Conservation (phyloP, 2,888 invertebrate species). For the Camptogramma bilineatum region DNA sequence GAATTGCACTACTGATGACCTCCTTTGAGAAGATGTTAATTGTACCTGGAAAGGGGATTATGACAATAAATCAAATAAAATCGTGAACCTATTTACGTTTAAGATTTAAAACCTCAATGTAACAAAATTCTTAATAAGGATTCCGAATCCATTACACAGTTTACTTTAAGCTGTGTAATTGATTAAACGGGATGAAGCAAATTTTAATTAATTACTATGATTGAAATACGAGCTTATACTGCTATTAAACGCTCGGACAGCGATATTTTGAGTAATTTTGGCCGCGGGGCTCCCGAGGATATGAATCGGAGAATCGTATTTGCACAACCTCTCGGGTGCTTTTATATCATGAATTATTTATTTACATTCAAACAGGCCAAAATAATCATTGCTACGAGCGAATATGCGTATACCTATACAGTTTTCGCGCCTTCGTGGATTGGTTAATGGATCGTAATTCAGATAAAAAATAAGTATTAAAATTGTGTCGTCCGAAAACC, state of each 20-base stretch:
- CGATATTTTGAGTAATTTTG: slow-evolving; percentile 42
- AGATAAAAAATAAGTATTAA: too few species aligned
- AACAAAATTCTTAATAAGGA: slow-evolving; percentile 33
- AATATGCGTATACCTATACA: slow-evolving; percentile 16
- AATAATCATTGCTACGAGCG: slow-evolving; percentile 34
- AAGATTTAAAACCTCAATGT: background rate
- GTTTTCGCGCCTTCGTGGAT: background rate
- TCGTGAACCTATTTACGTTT: too few species aligned
- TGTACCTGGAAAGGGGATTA: too few species aligned
- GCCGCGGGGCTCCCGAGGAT: slow-evolving; percentile 25
- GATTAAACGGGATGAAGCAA: slow-evolving; percentile 33
- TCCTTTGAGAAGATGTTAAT: too few species aligned
- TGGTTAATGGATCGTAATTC: background rate
- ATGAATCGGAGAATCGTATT: slow-evolving; percentile 38
- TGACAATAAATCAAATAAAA: too few species aligned
- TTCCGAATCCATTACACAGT: slow-evolving; percentile 36
- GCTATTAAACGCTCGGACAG: slow-evolving; percentile 33
- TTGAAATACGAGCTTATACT: slow-evolving; percentile 40
- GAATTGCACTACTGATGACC: too few species aligned
- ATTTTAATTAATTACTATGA: slow-evolving; percentile 43
- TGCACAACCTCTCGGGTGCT: slow-evolving; percentile 40
- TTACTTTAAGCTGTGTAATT: slow-evolving; percentile 34
- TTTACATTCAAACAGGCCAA: slow-evolving; percentile 43
- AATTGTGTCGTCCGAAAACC: too few species aligned
- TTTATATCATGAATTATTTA: slow-evolving; percentile 51